Evolutionary conservation across 2,888 invertebrate species (phyloP).

Genomic region (Rhaphigaster nebulosa): DNA sequence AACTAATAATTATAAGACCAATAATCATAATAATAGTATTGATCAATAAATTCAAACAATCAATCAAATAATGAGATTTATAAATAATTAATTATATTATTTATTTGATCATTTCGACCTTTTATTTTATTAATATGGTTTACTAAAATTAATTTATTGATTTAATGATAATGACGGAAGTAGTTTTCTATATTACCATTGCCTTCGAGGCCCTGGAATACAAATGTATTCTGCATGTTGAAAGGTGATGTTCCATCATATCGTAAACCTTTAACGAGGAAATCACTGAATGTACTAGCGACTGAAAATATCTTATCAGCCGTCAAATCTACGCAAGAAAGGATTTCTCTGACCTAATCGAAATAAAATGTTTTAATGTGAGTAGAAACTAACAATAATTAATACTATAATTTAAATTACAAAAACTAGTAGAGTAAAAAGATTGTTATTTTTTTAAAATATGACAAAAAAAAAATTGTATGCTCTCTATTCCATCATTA

Average conservation of each 20-base stretch:
- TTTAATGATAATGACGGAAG: no score
- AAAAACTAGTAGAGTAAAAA: not conserved
- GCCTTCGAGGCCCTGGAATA: slow-evolving; percentile 25
- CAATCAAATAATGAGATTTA: no score
- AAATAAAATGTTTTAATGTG: not conserved
- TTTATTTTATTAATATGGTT: no score
- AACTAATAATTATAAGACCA: no score
- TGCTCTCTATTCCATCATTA: not conserved
- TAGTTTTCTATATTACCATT: slow-evolving; percentile 8
- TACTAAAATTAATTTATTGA: no score
- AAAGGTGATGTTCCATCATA: slow-evolving; percentile 52
- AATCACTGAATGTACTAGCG: not conserved
- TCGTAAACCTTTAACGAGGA: not conserved
- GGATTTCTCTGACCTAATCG: not conserved
- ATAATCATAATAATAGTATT: not conserved
- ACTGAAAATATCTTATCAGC: not conserved
- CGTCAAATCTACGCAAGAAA: slow-evolving; percentile 3
- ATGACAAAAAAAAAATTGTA: not conserved
- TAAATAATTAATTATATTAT: no score
- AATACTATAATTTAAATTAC: not conserved
- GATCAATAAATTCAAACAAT: not conserved
- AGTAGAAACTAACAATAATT: not conserved
- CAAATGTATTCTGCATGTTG: slow-evolving; percentile 49
- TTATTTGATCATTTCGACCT: no score
- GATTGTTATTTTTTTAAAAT: no score